Evolutionary conservation across 2,888 invertebrate genomes (phyloP).

Genomic region (Monopis laevigella): DNA sequence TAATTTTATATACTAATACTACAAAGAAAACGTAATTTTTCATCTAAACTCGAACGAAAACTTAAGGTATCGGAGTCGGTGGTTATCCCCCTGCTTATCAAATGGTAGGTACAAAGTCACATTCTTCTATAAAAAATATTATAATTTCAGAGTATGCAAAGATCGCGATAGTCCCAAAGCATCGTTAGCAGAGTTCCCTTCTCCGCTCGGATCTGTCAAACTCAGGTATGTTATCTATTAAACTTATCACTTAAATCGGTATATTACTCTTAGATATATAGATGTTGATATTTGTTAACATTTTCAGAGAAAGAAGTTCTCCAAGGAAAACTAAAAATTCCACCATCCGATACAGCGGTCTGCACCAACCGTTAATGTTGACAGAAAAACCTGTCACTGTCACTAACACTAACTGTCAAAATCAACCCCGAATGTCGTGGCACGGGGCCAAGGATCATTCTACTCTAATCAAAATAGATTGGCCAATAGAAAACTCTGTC

Average conservation of each 20-base stretch:
- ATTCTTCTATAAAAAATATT: background rate
- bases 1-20: no score
- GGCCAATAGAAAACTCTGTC: constrained; percentile 45
- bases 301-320: constrained; percentile 51
- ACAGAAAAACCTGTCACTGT: constrained; percentile 17
- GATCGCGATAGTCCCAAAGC: constrained; percentile 48
- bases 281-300: background rate
- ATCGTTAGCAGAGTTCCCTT: constrained; percentile 38
- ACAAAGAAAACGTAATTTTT: no score
- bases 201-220: constrained; percentile 39
- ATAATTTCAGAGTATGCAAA: constrained; percentile 44
- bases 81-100: no score
- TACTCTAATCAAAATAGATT: constrained; percentile 54
- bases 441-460: constrained; percentile 55
- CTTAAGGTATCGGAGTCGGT: no score
- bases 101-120: no score
- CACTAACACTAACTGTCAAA: constrained; percentile 20
- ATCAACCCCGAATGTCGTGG: constrained; percentile 31
- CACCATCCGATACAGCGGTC: constrained; percentile 39
- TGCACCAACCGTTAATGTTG: constrained; percentile 32
- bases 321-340: constrained; percentile 46
- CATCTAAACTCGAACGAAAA: no score
- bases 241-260: background rate
- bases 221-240: constrained; percentile 33
- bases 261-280: background rate